phyloP scores from a whole-genome alignment of 2,888 invertebrate species.

The Paralinhomoeus sp. region DNA sequence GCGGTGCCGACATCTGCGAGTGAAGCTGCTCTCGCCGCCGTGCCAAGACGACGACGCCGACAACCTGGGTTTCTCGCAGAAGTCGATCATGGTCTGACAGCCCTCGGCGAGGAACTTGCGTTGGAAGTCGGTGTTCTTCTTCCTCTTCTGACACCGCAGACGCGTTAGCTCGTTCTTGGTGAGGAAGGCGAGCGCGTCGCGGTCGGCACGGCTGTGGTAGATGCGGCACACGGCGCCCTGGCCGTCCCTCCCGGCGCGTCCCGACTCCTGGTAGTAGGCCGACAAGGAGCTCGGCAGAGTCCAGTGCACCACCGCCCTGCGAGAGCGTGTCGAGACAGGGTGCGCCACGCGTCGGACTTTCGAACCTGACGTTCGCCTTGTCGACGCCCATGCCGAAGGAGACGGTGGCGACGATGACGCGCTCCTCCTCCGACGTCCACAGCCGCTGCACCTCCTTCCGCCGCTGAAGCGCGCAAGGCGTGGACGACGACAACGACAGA shows the following conservation, averaged over 20 bases:
- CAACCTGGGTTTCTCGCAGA: conserved; percentile 13
- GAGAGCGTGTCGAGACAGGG: too few species aligned
- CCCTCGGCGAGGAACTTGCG: conserved; percentile 8
- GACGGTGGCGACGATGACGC: conserved; percentile 81
- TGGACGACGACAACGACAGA: not conserved
- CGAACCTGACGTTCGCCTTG: conserved; percentile 60
- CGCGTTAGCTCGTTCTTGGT: conserved; percentile 42
- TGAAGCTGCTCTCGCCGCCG: not conserved
- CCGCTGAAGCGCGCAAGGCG: conserved; percentile 27
- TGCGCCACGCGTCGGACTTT: too few species aligned
- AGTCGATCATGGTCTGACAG: conserved; percentile 17
- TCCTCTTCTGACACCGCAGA: conserved; percentile 9
- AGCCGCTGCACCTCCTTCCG: conserved; percentile 57
- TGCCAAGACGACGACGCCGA: not conserved
- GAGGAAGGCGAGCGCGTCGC: conserved; percentile 56
- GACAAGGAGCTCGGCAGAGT: conserved; percentile 78
- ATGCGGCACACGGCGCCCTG: conserved; percentile 64
- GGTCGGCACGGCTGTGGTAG: conserved; percentile 60
- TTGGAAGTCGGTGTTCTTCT: conserved; percentile 8
- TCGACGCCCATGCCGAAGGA: conserved; percentile 99
- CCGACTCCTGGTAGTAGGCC: conserved; percentile 83
- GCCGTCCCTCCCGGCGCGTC: conserved; percentile 85
- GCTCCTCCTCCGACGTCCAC: conserved; percentile 68
- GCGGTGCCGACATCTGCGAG: conserved; percentile 29
- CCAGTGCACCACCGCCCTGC: conserved; percentile 84